Percentiles rank a stretch among this genome's conserved stretches.
Evolutionary conservation across 2,797 vertebrate species (phyloP).

Genomic region (Silurus lanzhouensis): DNA sequence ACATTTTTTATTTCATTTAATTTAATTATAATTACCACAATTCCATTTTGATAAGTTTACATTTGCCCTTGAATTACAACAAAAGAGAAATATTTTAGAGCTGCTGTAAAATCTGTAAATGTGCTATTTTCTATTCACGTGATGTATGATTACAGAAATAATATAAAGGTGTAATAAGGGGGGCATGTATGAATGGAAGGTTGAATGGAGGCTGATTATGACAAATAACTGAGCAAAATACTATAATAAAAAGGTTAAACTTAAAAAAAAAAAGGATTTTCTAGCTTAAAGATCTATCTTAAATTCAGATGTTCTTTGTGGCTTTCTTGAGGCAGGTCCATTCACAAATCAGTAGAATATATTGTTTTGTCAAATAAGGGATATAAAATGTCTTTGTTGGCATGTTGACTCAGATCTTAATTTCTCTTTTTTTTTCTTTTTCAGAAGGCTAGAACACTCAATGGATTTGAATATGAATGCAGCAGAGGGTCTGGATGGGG

Average conservation of each 20-base stretch:
- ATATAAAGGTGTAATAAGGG: not conserved
- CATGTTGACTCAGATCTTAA: not conserved
- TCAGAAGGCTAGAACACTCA: constrained; percentile 49
- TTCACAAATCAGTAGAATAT: not conserved
- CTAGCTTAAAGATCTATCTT: not conserved
- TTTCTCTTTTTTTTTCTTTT: constrained; percentile 38
- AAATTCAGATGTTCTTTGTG: not conserved
- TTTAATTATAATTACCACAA: not conserved
- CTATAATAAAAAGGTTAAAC: not conserved
- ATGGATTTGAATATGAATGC: constrained; percentile 76
- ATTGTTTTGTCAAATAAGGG: not conserved
- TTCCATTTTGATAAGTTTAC: not conserved
- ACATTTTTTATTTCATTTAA: not conserved
- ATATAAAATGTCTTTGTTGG: constrained; percentile 42
- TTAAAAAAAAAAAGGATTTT: too few relatives aligned
- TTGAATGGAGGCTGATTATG: not conserved
- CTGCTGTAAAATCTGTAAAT: not conserved
- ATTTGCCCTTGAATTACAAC: not conserved
- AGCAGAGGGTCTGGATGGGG: constrained; percentile 46
- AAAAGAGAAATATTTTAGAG: not conserved
- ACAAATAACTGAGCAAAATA: not conserved
- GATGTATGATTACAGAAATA: not conserved
- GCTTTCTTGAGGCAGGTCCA: not conserved
- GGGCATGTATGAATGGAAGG: not conserved
- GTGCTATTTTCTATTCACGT: not conserved